phyloP scores from a whole-genome alignment of 2,797 vertebrate genomes.

The Liasis olivaceus region DNA sequence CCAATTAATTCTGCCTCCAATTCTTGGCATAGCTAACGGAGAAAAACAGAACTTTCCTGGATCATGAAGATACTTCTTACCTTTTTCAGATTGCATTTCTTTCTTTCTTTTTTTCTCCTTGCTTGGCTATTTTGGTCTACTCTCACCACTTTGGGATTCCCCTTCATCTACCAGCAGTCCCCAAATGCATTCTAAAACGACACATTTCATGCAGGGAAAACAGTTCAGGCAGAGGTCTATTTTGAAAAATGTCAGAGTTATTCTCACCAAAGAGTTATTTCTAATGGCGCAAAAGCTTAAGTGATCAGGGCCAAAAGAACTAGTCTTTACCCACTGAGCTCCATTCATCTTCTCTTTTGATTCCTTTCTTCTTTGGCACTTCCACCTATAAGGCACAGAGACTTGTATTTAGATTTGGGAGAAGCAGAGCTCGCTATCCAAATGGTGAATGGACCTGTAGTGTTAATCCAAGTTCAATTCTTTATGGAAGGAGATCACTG shows the following conservation, averaged over 20 bases:
- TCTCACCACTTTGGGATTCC: not conserved
- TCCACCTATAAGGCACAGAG: not conserved
- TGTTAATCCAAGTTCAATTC: not conserved
- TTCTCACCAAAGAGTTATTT: not conserved
- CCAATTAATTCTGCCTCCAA: constrained; percentile 35
- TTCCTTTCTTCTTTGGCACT: not conserved
- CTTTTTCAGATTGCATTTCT: not conserved
- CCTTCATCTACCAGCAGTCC: not conserved
- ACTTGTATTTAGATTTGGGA: not conserved
- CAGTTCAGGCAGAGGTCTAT: not conserved
- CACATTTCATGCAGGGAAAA: not conserved
- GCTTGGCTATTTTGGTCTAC: not conserved
- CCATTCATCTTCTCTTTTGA: not conserved
- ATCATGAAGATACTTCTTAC: not conserved
- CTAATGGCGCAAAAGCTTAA: not conserved
- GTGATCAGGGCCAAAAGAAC: not conserved
- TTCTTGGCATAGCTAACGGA: not conserved
- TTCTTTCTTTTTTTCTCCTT: too few species aligned
- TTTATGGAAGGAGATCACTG: not conserved
- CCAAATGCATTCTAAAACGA: not conserved
- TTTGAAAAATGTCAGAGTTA: not conserved
- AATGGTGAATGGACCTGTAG: not conserved
- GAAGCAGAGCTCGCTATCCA: too few species aligned
- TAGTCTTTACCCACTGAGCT: not conserved
- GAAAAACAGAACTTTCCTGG: not conserved